Conservation (phyloP, 37 sponge, comb jelly and placozoan genomes). For the Oscarella lobularis region DNA sequence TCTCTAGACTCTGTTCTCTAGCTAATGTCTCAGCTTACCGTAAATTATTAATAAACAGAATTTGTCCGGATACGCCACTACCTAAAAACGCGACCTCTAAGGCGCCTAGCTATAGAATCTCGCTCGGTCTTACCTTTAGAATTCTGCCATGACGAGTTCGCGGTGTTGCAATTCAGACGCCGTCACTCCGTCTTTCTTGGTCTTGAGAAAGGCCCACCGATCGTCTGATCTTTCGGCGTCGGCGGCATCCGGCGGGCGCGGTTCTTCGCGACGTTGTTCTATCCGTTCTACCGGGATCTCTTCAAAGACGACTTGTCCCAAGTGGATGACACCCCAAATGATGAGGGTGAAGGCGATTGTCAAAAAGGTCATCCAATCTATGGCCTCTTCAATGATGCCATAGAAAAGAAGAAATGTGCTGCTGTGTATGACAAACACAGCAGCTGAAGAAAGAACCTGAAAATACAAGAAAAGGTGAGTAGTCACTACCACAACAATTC, state of each 20-base stretch:
- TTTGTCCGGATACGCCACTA: too few species aligned
- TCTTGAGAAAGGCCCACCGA: background rate
- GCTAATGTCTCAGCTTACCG: too few species aligned
- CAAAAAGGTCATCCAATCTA: background rate
- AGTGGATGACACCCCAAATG: background rate
- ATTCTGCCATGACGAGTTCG: background rate
- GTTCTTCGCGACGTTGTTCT: too few species aligned
- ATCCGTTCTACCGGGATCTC: background rate
- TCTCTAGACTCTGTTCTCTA: too few species aligned
- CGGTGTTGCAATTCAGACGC: background rate
- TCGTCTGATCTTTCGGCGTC: too few species aligned
- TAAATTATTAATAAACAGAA: too few species aligned
- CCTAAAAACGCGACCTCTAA: too few species aligned
- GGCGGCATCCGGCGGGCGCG: background rate
- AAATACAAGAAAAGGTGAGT: too few species aligned
- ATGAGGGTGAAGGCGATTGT: background rate
- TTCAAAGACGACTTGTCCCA: background rate
- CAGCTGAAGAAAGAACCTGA: background rate
- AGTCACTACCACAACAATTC: too few species aligned
- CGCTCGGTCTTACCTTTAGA: too few species aligned
- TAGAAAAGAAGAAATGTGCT: background rate
- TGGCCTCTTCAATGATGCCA: background rate
- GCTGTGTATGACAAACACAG: background rate
- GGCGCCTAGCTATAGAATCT: too few species aligned
- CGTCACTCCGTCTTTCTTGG: background rate